These are phyloP conservation scores for Mus caroli DNA, from an alignment of 2,797 vertebrate species.

Conservation along the genomic window DNA sequence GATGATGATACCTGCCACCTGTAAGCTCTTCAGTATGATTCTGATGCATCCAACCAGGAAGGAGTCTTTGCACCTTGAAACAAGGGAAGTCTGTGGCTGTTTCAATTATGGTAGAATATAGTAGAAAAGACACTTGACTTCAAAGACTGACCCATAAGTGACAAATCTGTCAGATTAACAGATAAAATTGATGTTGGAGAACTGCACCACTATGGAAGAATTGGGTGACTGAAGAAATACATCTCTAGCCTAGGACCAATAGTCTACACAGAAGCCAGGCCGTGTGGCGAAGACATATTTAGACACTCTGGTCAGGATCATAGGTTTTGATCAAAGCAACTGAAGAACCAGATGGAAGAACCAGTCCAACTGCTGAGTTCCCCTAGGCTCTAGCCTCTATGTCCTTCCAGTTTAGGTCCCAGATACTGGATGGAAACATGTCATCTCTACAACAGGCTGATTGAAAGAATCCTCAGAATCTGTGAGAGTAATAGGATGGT, in stretches of 20 bases:
- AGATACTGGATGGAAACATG: background rate
- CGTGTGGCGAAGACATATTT: background rate
- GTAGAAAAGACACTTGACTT: background rate
- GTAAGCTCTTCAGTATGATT: background rate
- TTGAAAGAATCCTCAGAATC: background rate
- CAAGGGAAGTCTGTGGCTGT: background rate
- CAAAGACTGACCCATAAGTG: background rate
- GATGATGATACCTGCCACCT: background rate
- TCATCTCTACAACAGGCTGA: background rate
- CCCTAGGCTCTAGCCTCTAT: background rate
- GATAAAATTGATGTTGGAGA: background rate
- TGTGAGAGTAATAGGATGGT: background rate
- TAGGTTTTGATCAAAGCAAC: background rate
- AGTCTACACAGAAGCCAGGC: background rate
- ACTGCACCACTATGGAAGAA: background rate
- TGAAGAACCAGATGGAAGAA: background rate
- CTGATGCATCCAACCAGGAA: background rate
- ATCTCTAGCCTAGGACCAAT: background rate
- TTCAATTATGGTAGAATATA: background rate
- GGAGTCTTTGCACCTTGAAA: background rate
- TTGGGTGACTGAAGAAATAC: background rate
- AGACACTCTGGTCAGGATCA: background rate
- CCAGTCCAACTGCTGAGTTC: background rate
- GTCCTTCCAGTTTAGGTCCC: background rate
- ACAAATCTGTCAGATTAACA: background rate